These are phyloP conservation scores for Machaerirhynchus nigripectus DNA, from an alignment of 2,113 vertebrate species.

Conservation along the genomic window DNA sequence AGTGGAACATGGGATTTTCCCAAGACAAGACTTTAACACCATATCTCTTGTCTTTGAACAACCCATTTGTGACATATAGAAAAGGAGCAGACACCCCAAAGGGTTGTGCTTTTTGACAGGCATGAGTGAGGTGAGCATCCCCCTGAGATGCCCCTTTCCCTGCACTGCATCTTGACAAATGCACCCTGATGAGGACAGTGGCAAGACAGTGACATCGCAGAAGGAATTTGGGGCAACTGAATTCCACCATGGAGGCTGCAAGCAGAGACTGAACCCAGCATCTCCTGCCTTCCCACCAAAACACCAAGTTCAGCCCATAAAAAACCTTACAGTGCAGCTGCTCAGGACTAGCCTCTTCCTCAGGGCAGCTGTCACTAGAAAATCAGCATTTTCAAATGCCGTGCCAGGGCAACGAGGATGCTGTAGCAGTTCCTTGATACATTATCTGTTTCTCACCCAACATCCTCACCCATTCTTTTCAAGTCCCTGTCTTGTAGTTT, in stretches of 20 bases:
- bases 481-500: background rate
- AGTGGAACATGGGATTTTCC: background rate
- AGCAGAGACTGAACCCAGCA: background rate
- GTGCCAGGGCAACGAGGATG: fast-evolving
- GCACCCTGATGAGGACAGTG: background rate
- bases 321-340: fast-evolving
- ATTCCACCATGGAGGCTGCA: background rate
- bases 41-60: background rate
- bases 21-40: background rate
- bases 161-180: fast-evolving
- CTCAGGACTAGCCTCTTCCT: background rate
- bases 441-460: background rate
- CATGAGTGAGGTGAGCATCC: background rate
- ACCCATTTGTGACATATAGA: fast-evolving
- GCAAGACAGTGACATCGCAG: background rate
- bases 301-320: background rate
- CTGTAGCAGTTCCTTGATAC: background rate
- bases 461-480: background rate
- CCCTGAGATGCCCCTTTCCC: background rate
- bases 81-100: background rate
- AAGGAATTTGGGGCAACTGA: background rate
- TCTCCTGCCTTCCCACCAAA: background rate
- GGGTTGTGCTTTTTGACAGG: fast-evolving
- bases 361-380: background rate
- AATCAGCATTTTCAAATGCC: background rate